Evolutionary conservation across 2,113 vertebrate genomes (phyloP).

Genomic region (Bombycilla garrulus): DNA sequence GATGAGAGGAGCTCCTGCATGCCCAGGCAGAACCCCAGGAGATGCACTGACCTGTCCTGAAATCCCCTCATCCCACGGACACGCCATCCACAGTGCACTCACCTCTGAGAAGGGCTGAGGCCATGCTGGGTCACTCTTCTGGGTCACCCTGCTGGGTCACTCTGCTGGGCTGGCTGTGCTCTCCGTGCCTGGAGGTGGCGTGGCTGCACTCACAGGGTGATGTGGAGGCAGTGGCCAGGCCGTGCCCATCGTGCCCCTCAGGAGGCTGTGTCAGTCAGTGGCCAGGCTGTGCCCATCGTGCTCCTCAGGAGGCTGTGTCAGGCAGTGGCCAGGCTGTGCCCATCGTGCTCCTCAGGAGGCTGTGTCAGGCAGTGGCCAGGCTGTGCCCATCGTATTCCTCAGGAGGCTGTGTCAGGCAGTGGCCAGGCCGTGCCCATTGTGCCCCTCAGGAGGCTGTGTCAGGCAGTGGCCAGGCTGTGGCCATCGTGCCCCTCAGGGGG

Average conservation of each 20-base stretch:
- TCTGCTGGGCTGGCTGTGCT: background rate
- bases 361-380: background rate
- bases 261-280: accelerated
- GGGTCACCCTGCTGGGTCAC: background rate
- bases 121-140: background rate
- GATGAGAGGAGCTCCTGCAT: background rate
- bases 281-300: background rate
- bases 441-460: accelerated
- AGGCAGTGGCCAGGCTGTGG: background rate
- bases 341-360: accelerated
- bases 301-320: accelerated
- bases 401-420: accelerated
- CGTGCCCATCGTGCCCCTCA: background rate
- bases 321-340: background rate
- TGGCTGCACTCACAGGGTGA: accelerated
- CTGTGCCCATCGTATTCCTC: background rate
- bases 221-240: background rate
- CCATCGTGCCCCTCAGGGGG: accelerated
- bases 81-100: accelerated
- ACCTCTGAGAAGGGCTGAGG: background rate
- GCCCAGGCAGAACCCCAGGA: background rate
- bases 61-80: background rate
- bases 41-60: background rate
- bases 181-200: background rate
- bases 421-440: background rate